A percentile compares a stretch with the other conserved stretches of the same genome.
phyloP scores from a whole-genome alignment of 2,888 invertebrate genomes.

The Orthonevra nobilis region DNA sequence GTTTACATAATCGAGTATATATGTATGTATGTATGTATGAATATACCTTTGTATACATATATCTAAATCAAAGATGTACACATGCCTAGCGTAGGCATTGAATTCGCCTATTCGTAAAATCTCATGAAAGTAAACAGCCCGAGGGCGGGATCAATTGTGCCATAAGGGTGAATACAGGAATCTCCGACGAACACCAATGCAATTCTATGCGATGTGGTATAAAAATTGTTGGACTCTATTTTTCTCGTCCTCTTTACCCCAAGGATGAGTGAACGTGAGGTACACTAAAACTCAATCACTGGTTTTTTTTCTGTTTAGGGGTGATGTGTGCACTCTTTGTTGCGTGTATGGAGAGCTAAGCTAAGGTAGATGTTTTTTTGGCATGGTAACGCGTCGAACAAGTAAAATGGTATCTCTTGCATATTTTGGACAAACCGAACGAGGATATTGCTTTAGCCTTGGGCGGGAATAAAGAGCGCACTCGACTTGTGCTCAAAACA shows the following conservation, averaged over 20 bases:
- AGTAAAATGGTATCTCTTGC: background rate
- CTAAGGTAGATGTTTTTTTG: background rate
- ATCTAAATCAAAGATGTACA: background rate
- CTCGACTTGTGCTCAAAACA: background rate
- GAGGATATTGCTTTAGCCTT: background rate
- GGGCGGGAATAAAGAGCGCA: background rate
- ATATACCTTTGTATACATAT: no score
- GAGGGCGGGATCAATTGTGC: constrained; percentile 68
- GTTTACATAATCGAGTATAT: no score
- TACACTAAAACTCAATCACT: constrained; percentile 59
- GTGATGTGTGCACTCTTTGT: background rate
- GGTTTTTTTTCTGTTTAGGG: background rate
- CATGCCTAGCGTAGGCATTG: background rate
- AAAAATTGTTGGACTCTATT: constrained; percentile 29
- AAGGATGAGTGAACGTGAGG: constrained; percentile 19
- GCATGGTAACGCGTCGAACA: background rate
- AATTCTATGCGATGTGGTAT: constrained; percentile 18
- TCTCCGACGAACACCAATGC: constrained; percentile 39
- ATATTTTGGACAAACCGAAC: background rate
- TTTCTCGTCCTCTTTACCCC: background rate
- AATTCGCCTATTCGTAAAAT: constrained; percentile 36
- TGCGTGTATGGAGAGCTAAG: background rate
- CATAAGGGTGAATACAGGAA: constrained; percentile 60
- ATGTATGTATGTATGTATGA: no score
- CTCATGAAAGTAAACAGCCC: constrained; percentile 66